Evolutionary conservation across 2,113 vertebrate species (phyloP), one percentile per base, ranked within the genome.

Genomic region (Ahaetulla prasina): DNA sequence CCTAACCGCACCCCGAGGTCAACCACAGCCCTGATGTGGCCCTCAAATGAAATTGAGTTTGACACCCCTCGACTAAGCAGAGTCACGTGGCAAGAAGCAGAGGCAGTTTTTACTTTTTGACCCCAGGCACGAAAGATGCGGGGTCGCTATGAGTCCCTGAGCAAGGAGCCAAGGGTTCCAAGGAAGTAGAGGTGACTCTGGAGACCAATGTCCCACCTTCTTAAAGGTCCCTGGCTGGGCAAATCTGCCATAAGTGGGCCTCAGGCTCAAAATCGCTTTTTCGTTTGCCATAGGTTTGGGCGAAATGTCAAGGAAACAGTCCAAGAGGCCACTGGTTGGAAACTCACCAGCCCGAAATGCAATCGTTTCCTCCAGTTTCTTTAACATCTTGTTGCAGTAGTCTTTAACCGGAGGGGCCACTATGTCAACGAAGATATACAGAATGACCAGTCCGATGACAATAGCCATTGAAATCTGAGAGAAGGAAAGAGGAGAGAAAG

Each of bases 371-470:
- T 90, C 85, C 2, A 92, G 0, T 20, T 35, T 57, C 16, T 27
- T 60, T 4, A 57, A 0, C 0, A 35, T 0, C 3, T 1, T 74
- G 53, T 1, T 8, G 25, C 1, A 57, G 11, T 50, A 1, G 0
- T 2, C 8, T 30, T 11, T 5, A 4, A 53, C 9, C 9, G 0
- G 2, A 4, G 91, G 88, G 11, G 10, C 35, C 45, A 85, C 0
- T 10, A n/a, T 0, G 10, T 57, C 39, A 0, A 52, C 2, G 0
- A 53, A 0, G 4, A 94, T 35, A 22, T 94, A 94, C 2, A 90
- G 5, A 27, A 52, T 0, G 23, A 94, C 16, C 2, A 85, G 0
- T 18, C 49, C 35, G 1, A 80, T 0, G 1, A 63, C 4, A 7
- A 27, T 0, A 0, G 27, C 57, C 27, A 87, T 4, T 35, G 91